phyloP scores from a whole-genome alignment of 2,797 vertebrate species.

The Myotis daubentonii region DNA sequence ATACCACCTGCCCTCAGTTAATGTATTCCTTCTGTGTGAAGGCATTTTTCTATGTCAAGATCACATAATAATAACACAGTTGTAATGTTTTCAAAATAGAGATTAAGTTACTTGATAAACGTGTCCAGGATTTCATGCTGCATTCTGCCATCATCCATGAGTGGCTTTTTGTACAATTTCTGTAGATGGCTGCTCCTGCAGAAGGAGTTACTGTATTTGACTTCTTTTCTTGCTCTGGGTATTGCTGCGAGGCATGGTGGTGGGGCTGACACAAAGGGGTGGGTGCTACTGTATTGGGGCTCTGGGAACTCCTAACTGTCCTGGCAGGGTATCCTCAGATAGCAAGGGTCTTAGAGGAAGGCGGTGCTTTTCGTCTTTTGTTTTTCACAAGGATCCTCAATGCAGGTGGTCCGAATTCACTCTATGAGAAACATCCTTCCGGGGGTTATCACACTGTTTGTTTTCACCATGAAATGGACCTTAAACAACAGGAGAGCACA shows the following conservation, averaged over 20 bases:
- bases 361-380: not conserved
- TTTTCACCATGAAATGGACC: not conserved
- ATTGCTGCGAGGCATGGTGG: accelerated
- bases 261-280: not conserved
- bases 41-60: slow-evolving; percentile 64
- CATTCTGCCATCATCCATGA: slow-evolving; percentile 37
- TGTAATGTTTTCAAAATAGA: slow-evolving; percentile 73
- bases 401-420: not conserved
- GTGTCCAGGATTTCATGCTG: slow-evolving; percentile 67
- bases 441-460: not conserved
- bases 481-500: not conserved
- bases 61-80: slow-evolving; percentile 57
- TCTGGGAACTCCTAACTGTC: not conserved
- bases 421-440: not conserved
- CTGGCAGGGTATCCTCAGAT: not conserved
- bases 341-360: not conserved
- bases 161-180: not conserved
- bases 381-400: not conserved
- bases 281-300: not conserved
- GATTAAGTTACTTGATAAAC: slow-evolving; percentile 59
- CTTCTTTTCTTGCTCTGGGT: slow-evolving; percentile 11
- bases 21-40: slow-evolving; percentile 64
- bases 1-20: slow-evolving; percentile 74
- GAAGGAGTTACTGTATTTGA: not conserved
- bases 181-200: not conserved